Evolutionary conservation across 2,888 invertebrate species (phyloP).

Genomic region (Athripsodes cinereus): DNA sequence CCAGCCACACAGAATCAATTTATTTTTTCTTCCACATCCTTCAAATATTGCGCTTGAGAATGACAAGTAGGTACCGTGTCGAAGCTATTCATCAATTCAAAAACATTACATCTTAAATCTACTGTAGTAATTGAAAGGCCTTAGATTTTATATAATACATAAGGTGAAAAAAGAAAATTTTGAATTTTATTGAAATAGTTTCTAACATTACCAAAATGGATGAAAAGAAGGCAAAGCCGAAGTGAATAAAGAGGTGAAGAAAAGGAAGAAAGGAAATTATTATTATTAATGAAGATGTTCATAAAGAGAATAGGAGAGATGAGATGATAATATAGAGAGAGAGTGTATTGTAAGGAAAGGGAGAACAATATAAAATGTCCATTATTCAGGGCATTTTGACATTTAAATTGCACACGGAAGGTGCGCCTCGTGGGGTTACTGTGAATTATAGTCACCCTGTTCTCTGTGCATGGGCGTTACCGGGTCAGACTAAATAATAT

Average conservation of each 20-base stretch:
- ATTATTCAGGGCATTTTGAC: conserved; percentile 27
- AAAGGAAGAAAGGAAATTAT: conserved; percentile 4
- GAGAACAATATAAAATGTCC: conserved; percentile 26
- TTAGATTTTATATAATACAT: too few species aligned
- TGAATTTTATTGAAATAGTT: too few species aligned
- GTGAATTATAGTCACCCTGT: conserved; percentile 22
- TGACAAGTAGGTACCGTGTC: too few species aligned
- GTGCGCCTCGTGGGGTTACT: conserved; percentile 17
- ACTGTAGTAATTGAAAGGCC: too few species aligned
- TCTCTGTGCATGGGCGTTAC: background rate
- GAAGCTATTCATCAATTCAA: too few species aligned
- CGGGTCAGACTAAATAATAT: too few species aligned
- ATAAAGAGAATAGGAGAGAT: background rate
- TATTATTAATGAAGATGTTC: conserved; percentile 17
- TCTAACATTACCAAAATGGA: too few species aligned
- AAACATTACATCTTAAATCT: too few species aligned
- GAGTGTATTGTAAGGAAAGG: conserved; percentile 2
- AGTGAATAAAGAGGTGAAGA: conserved; percentile 1
- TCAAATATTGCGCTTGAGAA: too few species aligned
- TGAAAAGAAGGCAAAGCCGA: background rate
- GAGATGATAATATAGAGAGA: background rate
- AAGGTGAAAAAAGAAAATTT: too few species aligned
- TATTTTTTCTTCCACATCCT: too few species aligned
- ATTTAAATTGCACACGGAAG: conserved; percentile 28
- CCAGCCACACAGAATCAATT: too few species aligned